A percentile compares a stretch with the other conserved stretches of the same genome.
These are phyloP conservation scores for Gymnocheta viridis DNA, from an alignment of 2,888 invertebrate genomes.

Conservation along the genomic window DNA sequence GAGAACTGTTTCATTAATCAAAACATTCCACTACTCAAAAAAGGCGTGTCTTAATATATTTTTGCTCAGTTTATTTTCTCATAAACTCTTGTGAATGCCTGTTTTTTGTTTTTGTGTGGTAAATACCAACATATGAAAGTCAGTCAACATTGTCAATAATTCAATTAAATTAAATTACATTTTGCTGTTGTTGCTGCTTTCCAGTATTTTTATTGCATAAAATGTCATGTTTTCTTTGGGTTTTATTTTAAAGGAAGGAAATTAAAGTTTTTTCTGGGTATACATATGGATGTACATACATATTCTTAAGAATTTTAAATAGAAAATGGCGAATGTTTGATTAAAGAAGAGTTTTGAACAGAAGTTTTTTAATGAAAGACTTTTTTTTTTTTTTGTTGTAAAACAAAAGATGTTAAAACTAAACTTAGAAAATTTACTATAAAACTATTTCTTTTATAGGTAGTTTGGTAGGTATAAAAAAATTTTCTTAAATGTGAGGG, in stretches of 20 bases:
- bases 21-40: neutral
- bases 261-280: constrained; percentile 3
- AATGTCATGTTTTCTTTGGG: constrained; percentile 42
- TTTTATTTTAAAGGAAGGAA: constrained; percentile 1
- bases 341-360: neutral
- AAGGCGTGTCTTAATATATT: constrained; percentile 11
- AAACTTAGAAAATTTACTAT: no score
- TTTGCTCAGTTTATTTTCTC: neutral
- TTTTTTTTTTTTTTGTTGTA: no score
- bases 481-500: no score
- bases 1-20: constrained; percentile 37
- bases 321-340: constrained; percentile 44
- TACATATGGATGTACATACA: no score
- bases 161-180: constrained; percentile 55
- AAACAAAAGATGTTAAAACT: no score
- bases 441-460: no score
- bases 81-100: neutral
- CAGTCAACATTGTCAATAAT: constrained; percentile 54
- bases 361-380: neutral
- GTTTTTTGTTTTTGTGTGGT: neutral
- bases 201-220: constrained; percentile 41
- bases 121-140: constrained; percentile 47
- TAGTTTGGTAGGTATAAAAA: no score
- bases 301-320: constrained; percentile 24
- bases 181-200: constrained; percentile 22